phyloP scores from a whole-genome alignment of 2,888 invertebrate species.

The Euplagia quadripunctaria region DNA sequence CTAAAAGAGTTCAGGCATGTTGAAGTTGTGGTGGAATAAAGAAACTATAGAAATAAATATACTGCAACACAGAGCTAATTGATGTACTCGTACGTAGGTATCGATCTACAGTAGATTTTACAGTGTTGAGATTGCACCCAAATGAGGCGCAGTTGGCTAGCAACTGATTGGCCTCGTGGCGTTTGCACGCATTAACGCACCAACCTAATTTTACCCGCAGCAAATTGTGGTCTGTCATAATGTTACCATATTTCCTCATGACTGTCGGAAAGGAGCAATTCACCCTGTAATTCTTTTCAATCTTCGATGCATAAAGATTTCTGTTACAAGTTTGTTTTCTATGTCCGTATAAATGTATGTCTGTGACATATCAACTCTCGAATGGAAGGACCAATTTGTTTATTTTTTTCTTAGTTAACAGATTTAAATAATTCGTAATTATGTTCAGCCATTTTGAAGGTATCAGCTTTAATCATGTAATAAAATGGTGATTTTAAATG shows the following conservation, averaged over 20 bases:
- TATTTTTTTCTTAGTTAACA: too few relatives aligned
- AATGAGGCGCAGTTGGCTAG: slow-evolving; percentile 15
- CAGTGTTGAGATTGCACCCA: background rate
- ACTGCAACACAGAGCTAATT: too few relatives aligned
- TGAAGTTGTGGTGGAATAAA: too few relatives aligned
- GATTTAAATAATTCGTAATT: too few relatives aligned
- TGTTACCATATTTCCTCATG: slow-evolving; percentile 4
- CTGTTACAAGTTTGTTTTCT: background rate
- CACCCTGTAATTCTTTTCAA: background rate
- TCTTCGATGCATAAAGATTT: background rate
- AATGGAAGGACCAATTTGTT: too few relatives aligned
- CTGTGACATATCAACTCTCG: too few relatives aligned
- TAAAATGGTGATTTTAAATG: too few relatives aligned
- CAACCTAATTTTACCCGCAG: slow-evolving; percentile 2
- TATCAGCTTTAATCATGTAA: too few relatives aligned
- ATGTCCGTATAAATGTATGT: too few relatives aligned
- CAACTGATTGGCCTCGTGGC: slow-evolving; percentile 11
- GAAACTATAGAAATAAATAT: too few relatives aligned
- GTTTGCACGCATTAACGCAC: slow-evolving; percentile 6
- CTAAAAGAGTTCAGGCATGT: too few relatives aligned
- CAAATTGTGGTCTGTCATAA: slow-evolving; percentile 12
- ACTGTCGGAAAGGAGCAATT: background rate
- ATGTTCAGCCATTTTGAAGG: too few relatives aligned
- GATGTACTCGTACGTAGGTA: background rate
- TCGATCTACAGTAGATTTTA: background rate